Evolutionary conservation across 2,888 invertebrate species (phyloP).

Genomic region (Diploptera punctata): DNA sequence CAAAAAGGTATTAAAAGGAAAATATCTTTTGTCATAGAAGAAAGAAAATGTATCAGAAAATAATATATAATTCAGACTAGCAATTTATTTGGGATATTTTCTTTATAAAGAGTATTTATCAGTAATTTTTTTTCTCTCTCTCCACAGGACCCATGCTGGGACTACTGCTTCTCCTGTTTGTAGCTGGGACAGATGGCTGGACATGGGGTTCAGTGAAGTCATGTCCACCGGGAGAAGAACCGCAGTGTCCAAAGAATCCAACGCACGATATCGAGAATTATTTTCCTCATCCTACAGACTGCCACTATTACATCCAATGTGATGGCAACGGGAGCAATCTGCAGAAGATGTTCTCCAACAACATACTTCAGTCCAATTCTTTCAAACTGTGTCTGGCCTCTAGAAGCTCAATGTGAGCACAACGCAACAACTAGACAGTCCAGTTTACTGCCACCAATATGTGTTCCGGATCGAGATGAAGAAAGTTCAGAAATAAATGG

Average conservation of each 20-base stretch:
- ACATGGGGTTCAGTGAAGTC: neutral
- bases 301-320: conserved; percentile 12
- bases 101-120: too few species aligned
- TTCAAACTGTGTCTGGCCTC: conserved; percentile 4
- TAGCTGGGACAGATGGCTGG: neutral
- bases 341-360: conserved; percentile 1
- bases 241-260: conserved; percentile 2
- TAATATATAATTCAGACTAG: too few species aligned
- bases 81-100: too few species aligned
- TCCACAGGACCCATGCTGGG: neutral
- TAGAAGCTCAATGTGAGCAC: neutral
- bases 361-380: neutral
- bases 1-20: too few species aligned
- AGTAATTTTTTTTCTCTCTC: too few species aligned
- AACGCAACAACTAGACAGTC: neutral
- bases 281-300: conserved; percentile 3
- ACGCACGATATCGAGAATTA: neutral
- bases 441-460: neutral
- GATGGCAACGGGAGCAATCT: neutral
- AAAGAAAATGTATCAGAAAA: too few species aligned
- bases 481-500: neutral
- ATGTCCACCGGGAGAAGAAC: conserved; percentile 1
- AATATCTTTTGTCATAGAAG: too few species aligned
- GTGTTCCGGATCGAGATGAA: neutral
- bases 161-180: neutral